Evolutionary conservation across 2,888 invertebrate genomes (phyloP).

Genomic region (Bursaphelenchus okinawaensis): DNA sequence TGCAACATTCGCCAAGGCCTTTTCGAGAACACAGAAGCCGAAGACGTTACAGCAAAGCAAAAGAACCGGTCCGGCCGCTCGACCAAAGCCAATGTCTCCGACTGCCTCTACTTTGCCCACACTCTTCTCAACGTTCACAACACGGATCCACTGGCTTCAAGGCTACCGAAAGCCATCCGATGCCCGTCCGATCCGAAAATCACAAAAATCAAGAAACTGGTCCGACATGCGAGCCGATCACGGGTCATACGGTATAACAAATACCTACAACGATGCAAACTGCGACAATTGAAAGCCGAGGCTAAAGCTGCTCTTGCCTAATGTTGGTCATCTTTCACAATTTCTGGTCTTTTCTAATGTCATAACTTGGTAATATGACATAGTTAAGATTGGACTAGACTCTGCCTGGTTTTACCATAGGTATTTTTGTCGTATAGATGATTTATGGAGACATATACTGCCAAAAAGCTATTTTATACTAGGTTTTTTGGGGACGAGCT

Average conservation of each 20-base stretch:
- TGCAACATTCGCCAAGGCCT: slow-evolving; percentile 17
- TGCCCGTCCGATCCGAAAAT: slow-evolving; percentile 5
- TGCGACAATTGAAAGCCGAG: background rate
- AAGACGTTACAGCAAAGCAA: background rate
- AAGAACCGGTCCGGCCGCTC: slow-evolving; percentile 26
- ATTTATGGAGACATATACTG: no score
- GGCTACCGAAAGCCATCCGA: background rate
- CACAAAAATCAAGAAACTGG: slow-evolving; percentile 1
- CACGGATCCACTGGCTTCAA: slow-evolving; percentile 11
- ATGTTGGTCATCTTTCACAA: no score
- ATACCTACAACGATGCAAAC: slow-evolving; percentile 6
- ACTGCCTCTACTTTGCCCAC: slow-evolving; percentile 27
- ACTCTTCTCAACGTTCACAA: slow-evolving; percentile 27
- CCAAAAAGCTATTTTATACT: no score
- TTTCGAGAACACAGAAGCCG: slow-evolving; percentile 17
- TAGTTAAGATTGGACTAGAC: no score
- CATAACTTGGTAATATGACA: no score
- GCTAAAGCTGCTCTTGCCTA: no score
- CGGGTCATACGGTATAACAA: background rate
- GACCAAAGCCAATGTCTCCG: slow-evolving; percentile 11
- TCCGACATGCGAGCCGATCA: slow-evolving; percentile 9
- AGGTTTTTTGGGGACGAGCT: no score
- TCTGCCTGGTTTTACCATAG: no score
- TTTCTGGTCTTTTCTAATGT: no score
- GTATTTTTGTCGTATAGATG: no score